Conservation (phyloP, 2,888 invertebrate species). For the Coleophora flavipennella region DNA sequence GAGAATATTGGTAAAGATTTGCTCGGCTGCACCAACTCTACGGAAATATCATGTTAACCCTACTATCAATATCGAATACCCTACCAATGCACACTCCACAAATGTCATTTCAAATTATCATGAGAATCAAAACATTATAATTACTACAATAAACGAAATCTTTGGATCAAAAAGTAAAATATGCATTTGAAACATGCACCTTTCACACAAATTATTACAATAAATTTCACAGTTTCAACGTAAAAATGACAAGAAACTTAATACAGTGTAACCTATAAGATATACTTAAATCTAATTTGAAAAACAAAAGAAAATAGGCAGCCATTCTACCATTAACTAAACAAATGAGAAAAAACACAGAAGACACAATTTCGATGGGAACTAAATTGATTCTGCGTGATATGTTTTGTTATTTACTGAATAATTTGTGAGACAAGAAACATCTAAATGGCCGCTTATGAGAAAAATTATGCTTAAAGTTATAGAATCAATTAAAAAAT, state of each 20-base stretch:
- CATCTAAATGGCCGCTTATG: constrained; percentile 59
- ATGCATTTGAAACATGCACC: constrained; percentile 66
- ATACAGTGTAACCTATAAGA: constrained; percentile 38
- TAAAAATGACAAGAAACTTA: constrained; percentile 60
- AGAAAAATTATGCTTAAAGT: constrained; percentile 70
- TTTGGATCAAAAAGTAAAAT: constrained; percentile 68
- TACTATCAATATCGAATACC: constrained; percentile 39
- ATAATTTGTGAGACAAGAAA: constrained; percentile 59
- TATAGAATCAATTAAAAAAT: constrained; percentile 67
- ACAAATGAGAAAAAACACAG: constrained; percentile 43
- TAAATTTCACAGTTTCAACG: constrained; percentile 55
- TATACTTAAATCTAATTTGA: constrained; percentile 67
- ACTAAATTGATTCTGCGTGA: constrained; percentile 59
- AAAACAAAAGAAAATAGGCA: constrained; percentile 57
- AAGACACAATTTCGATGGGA: constrained; percentile 44
- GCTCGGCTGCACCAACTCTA: constrained; percentile 71
- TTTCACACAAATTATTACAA: constrained; percentile 55
- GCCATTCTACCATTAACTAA: constrained; percentile 54
- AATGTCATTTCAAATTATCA: constrained; percentile 57
- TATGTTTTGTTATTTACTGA: constrained; percentile 68
- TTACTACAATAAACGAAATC: constrained; percentile 60
- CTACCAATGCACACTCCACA: constrained; percentile 69
- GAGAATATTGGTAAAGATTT: constrained; percentile 69
- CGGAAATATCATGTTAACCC: constrained; percentile 56
- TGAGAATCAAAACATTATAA: constrained; percentile 44